Evolutionary conservation across 2,888 invertebrate genomes (phyloP).

Genomic region (Lordiphosa fenestrarum): DNA sequence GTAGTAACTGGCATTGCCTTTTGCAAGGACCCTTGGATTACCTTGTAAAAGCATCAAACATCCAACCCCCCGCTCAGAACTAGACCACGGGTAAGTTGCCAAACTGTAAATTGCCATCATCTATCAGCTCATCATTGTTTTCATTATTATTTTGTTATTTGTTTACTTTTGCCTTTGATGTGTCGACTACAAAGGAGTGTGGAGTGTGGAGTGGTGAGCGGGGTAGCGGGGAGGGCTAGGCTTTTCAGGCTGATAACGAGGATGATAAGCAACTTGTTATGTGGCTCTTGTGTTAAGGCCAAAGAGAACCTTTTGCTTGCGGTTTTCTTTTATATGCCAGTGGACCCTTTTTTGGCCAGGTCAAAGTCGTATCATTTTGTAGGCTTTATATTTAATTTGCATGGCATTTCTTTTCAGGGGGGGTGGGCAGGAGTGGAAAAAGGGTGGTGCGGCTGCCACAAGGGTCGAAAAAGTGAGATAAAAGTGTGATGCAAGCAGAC

Average conservation of each 20-base stretch:
- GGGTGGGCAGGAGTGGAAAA: not conserved
- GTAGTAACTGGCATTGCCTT: conserved; percentile 43
- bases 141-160: conserved; percentile 4
- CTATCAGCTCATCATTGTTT: conserved; percentile 27
- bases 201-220: conserved; percentile 6
- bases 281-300: conserved; percentile 9
- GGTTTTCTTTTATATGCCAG: conserved; percentile 5
- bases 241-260: conserved; percentile 2
- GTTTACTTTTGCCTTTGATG: conserved; percentile 26
- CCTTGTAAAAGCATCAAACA: conserved; percentile 50
- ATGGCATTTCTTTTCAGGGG: conserved; percentile 41
- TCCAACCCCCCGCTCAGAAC: not conserved
- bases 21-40: conserved; percentile 71
- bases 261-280: conserved; percentile 41
- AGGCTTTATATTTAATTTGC: conserved; percentile 68
- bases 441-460: not conserved
- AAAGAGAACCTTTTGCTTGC: conserved; percentile 20
- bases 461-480: too few relatives aligned
- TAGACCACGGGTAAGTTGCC: conserved; percentile 1
- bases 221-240: not conserved
- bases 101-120: conserved; percentile 25
- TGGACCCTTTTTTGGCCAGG: conserved; percentile 13
- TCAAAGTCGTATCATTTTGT: conserved; percentile 61
- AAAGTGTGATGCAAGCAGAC: not conserved
- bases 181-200: conserved; percentile 2